A percentile compares a stretch with the other conserved stretches of the same genome.
Conservation (phyloP, 2,797 vertebrate species). For the Lepilemur ruficaudatus region DNA sequence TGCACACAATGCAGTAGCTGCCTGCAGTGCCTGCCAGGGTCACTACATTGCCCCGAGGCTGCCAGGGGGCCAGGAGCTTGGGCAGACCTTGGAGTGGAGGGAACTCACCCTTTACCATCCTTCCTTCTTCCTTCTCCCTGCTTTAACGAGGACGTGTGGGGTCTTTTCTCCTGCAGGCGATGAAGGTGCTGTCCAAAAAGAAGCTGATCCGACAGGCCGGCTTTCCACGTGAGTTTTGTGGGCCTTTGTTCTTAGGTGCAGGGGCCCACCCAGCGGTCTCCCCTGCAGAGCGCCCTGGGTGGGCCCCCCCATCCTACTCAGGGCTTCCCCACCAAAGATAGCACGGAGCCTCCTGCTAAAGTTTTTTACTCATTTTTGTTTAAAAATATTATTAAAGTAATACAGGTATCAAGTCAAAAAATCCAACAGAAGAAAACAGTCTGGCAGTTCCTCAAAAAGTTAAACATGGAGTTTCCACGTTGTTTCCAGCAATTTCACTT, state of each 20-base stretch:
- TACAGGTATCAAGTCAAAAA: background rate
- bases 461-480: background rate
- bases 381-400: background rate
- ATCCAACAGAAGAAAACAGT: background rate
- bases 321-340: background rate
- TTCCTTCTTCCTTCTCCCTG: background rate
- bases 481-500: background rate
- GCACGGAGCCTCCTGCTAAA: background rate
- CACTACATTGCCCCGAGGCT: background rate
- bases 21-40: background rate
- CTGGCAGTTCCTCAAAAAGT: background rate
- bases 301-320: background rate
- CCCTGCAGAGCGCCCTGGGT: background rate
- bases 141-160: background rate
- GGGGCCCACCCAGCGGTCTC: background rate
- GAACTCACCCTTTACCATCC: rapidly evolving
- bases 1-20: rapidly evolving
- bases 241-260: background rate
- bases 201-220: slow-evolving; percentile 98
- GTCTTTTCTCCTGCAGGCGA: slow-evolving; percentile 88
- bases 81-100: background rate
- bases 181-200: slow-evolving; percentile 99
- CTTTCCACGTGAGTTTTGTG: slow-evolving; percentile 94
- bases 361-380: background rate
- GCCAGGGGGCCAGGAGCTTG: rapidly evolving